Base-by-base conservation (phyloP, 2,888 invertebrate genomes). In the Micoletzkya japonica region DNA sequence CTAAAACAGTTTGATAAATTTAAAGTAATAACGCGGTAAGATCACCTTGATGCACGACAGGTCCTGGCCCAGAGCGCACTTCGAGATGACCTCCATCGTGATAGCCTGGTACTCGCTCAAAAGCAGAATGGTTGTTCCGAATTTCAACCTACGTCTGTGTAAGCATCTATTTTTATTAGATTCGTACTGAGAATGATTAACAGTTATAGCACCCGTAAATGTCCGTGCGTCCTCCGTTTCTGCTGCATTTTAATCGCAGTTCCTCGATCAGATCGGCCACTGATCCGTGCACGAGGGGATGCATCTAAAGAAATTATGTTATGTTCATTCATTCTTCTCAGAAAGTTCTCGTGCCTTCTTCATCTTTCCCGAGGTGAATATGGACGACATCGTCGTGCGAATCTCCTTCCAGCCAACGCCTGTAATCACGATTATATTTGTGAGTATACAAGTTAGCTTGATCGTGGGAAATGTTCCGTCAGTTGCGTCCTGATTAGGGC, bases 321-420 rank as follows among this genome's bases (percentile, higher is more conserved):
- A 10, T 44, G 44, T 4, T n/a, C 50, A 20, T 2, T 52, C 36
- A 36, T 20, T 32, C 14, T 17, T 36, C 56, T n/a, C n/a, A n/a
- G n/a, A 57, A 50, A 4, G 24, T 50, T 4, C 26, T 7, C 1
- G 37, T 17, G 78, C 77, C 66, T 70, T 66, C 83, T 90, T 91
- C 60, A 91, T 85, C 85, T 91, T 91, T 7, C 90, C 90, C 0
- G 90, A 89, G 0, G 91, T 89, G 81, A 91, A 91, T 0, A 90
- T 89, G 0, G 91, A 90, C 0, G 91, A 89, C 79, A 91, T 86
- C 78, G 90, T 90, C 0, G 88, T 77, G 24, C 91, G 87, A 34
- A 91, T 85, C 60, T 87, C 88, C 80, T 89, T 90, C 91, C 91
- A 91, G 63, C 88, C 87, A 10, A 88, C 59, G 7, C 71, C 71